A percentile compares a stretch with the other conserved stretches of the same genome.
Conservation (phyloP, 2,797 vertebrate species). For the Phaenicophaeus curvirostris region DNA sequence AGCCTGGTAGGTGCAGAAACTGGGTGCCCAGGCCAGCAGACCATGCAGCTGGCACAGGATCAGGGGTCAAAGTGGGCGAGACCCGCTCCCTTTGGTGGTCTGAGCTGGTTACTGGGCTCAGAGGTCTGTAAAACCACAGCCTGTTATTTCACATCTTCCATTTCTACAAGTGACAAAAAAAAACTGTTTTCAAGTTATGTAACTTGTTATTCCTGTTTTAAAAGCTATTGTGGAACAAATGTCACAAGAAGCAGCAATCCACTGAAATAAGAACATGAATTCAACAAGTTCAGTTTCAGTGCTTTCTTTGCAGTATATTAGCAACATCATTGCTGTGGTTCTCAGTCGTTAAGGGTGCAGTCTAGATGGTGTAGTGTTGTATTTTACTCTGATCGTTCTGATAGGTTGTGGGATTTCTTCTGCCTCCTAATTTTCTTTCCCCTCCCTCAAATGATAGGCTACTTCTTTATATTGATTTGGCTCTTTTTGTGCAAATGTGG, state of each 20-base stretch:
- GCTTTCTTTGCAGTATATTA: background rate
- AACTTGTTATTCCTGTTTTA: background rate
- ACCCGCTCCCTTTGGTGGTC: background rate
- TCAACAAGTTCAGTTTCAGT: background rate
- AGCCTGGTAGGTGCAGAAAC: background rate
- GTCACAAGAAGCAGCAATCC: background rate
- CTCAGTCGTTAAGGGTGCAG: background rate
- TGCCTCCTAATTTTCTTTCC: background rate
- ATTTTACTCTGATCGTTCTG: background rate
- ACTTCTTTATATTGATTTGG: background rate
- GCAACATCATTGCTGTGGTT: fast-evolving
- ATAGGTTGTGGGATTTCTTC: background rate
- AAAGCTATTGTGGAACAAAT: background rate
- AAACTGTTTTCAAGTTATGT: background rate
- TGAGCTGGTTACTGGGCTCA: background rate
- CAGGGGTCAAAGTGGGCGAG: fast-evolving
- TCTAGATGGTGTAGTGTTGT: background rate
- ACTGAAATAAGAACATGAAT: background rate
- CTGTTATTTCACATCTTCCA: background rate
- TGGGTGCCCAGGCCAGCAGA: background rate
- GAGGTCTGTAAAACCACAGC: background rate
- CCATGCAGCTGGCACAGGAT: background rate
- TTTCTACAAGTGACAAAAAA: background rate
- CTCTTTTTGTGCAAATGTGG: background rate
- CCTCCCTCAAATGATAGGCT: background rate